Base-by-base conservation (phyloP, 2,888 invertebrate genomes). In the Ypsolopha scabrella region DNA sequence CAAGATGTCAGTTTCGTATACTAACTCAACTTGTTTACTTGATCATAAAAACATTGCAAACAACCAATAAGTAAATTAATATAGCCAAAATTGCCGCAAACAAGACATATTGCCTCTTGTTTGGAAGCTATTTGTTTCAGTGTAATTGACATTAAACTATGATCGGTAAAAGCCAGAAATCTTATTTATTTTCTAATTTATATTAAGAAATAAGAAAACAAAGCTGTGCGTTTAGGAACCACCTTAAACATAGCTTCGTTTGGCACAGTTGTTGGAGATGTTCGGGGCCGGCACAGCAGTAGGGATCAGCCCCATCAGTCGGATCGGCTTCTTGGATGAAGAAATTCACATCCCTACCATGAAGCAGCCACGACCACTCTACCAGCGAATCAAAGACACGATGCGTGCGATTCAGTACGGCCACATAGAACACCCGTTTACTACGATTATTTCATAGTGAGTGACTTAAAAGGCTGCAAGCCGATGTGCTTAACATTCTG, bases 211-310 rank as follows among this genome's bases (percentile, higher is more conserved):
- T n/a, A n/a, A n/a, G n/a, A n/a, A n/a, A n/a, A n/a, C n/a, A n/a
- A n/a, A n/a, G n/a, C n/a, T n/a, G n/a, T n/a, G n/a, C n/a, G n/a
- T n/a, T n/a, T n/a, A n/a, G n/a, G n/a, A n/a, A n/a, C n/a, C n/a
- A n/a, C n/a, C 24, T 24, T 24, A 24, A 24, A 3, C 24, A 24
- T 24, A 3, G 24, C 24, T 24, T 4, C 24, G 2, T 46, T 48
- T 34, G 37, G 86, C 87, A 0, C 83, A 98, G 98, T 77, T 99
- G 59, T 74, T 97, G 60, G 99, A 99, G 82, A 89, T 99, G 76
- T 99, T 99, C 77, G 99, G 99, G 53, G 91, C 97, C n/a, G 99
- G 99, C 52, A 99, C 99, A 33, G 99, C 99, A 0, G 96, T 96
- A 63, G 89, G 98, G 48, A 94, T 99, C 13, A 95, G 95, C 65